Evolutionary conservation across 2,113 vertebrate genomes (phyloP).

Genomic region (Actenoides hombroni): DNA sequence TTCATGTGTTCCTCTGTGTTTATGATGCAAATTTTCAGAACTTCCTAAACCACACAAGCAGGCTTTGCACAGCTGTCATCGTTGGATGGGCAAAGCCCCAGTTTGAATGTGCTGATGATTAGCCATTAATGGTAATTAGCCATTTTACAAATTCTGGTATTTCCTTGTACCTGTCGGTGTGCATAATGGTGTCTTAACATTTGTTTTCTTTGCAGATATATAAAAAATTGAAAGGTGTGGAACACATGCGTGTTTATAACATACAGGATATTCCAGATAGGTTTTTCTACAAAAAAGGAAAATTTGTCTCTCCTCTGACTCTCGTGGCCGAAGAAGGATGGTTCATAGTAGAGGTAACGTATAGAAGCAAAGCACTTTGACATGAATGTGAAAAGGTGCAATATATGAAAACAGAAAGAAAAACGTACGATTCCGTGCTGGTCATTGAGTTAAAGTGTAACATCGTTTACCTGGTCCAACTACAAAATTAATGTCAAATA

Average conservation of each 20-base stretch:
- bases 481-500: not conserved
- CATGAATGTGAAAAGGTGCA: not conserved
- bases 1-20: not conserved
- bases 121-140: not conserved
- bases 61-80: not conserved
- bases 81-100: not conserved
- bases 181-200: not conserved
- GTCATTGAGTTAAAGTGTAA: not conserved
- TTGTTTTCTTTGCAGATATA: constrained; percentile 78
- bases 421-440: not conserved
- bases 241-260: constrained; percentile 84
- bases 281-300: constrained; percentile 87
- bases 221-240: constrained; percentile 72
- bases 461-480: not conserved
- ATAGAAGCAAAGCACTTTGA: not conserved
- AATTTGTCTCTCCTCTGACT: constrained; percentile 89
- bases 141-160: not conserved
- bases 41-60: not conserved
- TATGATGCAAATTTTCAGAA: not conserved
- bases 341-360: constrained; percentile 90
- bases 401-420: not conserved
- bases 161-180: not conserved
- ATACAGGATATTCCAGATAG: constrained; percentile 83
- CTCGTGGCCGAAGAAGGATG: constrained; percentile 90
- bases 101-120: not conserved